Base-by-base conservation (phyloP, 2,888 invertebrate species). In the Pyralis farinalis region DNA sequence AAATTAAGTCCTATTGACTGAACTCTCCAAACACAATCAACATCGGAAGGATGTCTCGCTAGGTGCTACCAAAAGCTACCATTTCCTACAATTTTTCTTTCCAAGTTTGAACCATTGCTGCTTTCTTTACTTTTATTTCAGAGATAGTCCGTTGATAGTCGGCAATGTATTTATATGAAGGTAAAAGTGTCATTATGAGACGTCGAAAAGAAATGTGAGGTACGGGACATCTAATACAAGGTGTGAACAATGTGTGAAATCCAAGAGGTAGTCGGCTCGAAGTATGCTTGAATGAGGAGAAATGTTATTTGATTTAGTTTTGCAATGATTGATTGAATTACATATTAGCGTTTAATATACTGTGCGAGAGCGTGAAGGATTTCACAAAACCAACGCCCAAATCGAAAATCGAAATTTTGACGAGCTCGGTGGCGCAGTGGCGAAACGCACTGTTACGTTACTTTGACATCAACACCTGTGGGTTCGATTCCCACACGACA, bases 1-100 rank as follows among this genome's bases (percentile, higher is more conserved):
- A 74, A 78, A 78, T 76, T 75, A 74, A 73, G 72, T 67, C 62
- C 65, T 68, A 67, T 71, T 70, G 71, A 71, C 71, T 64, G 66
- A 69, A 53, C 65, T 53, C 50, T 49, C 61, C 71, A 71, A 71
- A 71, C 64, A 71, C 71, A 71, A 71, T 71, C 71, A 71, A 58
- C 51, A 41, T 27, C 51, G 71, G 71, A 67, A 70, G 63, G 62
- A 68, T 53, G 62, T 48, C 25, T 25, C 12, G 9, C 38, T 12
- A n/a, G 47, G 45, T 34, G 40, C 48, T 42, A 64, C 43, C 12
- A 16, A 10, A n/a, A 27, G 10, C 16, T 8, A 10, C 1, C n/a
- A 10, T 16, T 7, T 3, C 25, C 7, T 12, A 7, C 12, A 5
- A 16, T 16, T 16, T 4, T 27, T 9, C 22, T 12, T 22, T 7